Evolutionary conservation across 2,797 vertebrate genomes (phyloP).

Genomic region (Adelosebastes latens): DNA sequence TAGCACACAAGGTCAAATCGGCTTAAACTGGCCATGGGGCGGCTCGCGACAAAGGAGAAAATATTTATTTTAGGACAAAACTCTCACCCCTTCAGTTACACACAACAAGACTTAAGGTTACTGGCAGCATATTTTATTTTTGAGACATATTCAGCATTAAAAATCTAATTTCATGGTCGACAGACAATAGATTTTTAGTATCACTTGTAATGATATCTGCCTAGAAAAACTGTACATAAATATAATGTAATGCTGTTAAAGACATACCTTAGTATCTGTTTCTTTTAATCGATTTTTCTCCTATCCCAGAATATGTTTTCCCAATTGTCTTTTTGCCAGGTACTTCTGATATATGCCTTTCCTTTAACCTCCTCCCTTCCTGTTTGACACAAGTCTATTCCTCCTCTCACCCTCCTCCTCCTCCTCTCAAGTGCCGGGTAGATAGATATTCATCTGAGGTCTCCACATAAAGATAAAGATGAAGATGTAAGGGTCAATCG

Average conservation of each 20-base stretch:
- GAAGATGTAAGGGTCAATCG: constrained; percentile 61
- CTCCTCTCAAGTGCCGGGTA: neutral
- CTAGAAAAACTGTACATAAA: neutral
- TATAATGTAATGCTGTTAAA: neutral
- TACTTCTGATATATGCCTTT: neutral
- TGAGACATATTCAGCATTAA: neutral
- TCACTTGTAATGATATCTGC: neutral
- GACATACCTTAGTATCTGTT: neutral
- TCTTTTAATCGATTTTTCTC: neutral
- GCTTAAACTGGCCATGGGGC: neutral
- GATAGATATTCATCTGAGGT: constrained; percentile 40
- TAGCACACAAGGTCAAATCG: neutral
- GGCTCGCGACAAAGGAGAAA: neutral
- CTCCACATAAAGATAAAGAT: constrained; percentile 55
- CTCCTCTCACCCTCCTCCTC: neutral
- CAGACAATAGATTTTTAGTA: neutral
- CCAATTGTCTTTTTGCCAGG: neutral
- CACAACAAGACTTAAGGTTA: neutral
- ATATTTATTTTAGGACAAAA: neutral
- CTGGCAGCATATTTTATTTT: neutral
- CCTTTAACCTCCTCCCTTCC: neutral
- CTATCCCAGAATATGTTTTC: neutral
- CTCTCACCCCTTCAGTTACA: too few species aligned
- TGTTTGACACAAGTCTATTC: neutral
- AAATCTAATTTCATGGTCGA: neutral